Evolutionary conservation across 2,113 vertebrate species (phyloP), one percentile per base, ranked within the genome.

Genomic region (Salminus brasiliensis): DNA sequence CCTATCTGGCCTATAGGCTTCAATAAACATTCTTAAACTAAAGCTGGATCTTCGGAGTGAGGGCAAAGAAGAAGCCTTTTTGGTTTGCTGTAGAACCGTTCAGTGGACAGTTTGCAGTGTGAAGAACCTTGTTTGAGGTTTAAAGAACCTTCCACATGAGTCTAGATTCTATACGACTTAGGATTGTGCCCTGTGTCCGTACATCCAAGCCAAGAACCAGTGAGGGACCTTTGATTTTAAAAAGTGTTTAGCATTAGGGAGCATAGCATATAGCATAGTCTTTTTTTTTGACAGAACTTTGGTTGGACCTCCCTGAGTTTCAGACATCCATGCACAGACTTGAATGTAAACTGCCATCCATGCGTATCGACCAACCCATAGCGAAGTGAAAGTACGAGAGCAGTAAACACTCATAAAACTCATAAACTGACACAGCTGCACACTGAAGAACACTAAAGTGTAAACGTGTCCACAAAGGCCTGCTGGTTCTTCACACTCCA

Each of bases 331-430:
- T 23, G 63, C 57, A 52, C 21, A 60, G 53, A 69, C 32, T 63
- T 72, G 13, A 57, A 69, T 49, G 18, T 5, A 65, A 75, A n/a
- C 55, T 47, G 29, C 15, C 65, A 36, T 27, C 15, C 9, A 3
- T n/a, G 12, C 23, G 53, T 5, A 29, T 27, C 49, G 29, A 45
- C 52, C 32, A 27, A 47, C 12, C 36, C 32, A 60, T 18, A 32
- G 21, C 25, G 65, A 62, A 80, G 39, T 53, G 68, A 80, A 73
- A 73, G 74, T 45, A 80, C 36, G 29, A 32, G 52, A 55, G 10
- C 52, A 55, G 52, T 55, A 10, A 55, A 55, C n/a, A 25, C 8
- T 23, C 52, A 9, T 21, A 55, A n/a, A n/a, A n/a, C n/a, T n/a
- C n/a, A 25, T 21, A 8, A 25, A 21, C 23, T 21, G 2, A 34